Evolutionary conservation across 92 coral and sea anemone species (phyloP).

Genomic region (Epizoanthus stellaris): DNA sequence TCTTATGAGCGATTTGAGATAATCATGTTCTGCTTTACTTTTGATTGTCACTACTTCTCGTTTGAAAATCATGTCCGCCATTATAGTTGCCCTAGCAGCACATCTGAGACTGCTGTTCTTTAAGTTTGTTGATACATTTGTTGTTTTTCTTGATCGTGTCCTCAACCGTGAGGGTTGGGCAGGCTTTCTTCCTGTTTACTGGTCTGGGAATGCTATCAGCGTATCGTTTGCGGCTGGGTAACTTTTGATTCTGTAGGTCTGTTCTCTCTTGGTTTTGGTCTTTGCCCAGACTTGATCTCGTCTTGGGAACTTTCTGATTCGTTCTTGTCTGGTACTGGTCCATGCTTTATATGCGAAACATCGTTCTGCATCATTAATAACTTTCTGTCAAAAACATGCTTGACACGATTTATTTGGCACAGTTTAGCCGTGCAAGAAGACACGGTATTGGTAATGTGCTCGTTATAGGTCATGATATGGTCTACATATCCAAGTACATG

Average conservation of each 20-base stretch:
- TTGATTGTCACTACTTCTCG: neutral
- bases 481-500: too few species aligned
- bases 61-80: neutral
- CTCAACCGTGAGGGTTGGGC: constrained; percentile 1
- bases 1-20: neutral
- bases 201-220: constrained; percentile 16
- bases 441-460: too few species aligned
- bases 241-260: neutral
- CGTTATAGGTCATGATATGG: too few species aligned
- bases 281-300: neutral
- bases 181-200: neutral
- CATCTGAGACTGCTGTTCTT: neutral
- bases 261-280: neutral
- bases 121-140: neutral
- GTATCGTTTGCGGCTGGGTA: neutral
- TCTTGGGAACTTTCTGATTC: neutral
- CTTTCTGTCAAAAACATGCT: too few species aligned
- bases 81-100: neutral
- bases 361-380: too few species aligned
- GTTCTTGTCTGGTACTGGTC: neutral
- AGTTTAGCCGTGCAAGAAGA: too few species aligned
- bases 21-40: neutral
- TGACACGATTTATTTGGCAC: too few species aligned
- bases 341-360: neutral
- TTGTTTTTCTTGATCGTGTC: constrained; percentile 10